Base-by-base conservation (phyloP, 2,797 vertebrate species). In the Anomalospiza imberbis region DNA sequence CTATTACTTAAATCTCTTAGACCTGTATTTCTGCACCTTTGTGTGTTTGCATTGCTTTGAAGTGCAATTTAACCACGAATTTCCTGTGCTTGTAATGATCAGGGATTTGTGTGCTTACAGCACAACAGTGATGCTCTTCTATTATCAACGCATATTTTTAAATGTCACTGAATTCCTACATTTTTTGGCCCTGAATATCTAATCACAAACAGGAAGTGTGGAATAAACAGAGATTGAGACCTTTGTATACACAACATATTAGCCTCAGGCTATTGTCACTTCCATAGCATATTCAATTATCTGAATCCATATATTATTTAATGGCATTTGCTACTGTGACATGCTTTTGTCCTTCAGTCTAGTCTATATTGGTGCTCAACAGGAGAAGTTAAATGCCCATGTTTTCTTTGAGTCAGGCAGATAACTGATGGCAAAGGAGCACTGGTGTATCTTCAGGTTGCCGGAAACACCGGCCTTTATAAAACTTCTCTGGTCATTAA, bases 291-390 rank as follows among this genome's bases (percentile, higher is more conserved):
- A 63, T 54, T 91, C 66, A 70, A 1, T 54, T 24, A 63, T 83
- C 91, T 85, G 57, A 83, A 84, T 90, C 48, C 57, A 63, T 65
- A 25, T 72, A 73, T 79, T 91, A 48, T 87, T 97, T 89, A 66
- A 89, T 62, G 86, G 63, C 42, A 87, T 94, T 96, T 89, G 67
- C 66, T 88, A 60, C 50, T 74, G 31, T 90, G 72, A 75, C 58
- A 47, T 79, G 22, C 12, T 88, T 93, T 89, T 78, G 22, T 93
- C 73, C 34, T 85, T 92, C 57, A 44, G 9, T 67, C 82, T 51
- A 70, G 57, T 17, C 28, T 89, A 31, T 70, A 47, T 57, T 32
- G 5, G 32, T 80, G 90, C 38, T 65, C 61, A 84, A 50, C 67
- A 92, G 57, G 22, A 81, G 81, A 94, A 85, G 29, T 18, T 55